These are phyloP conservation scores for Zaprionus vittiger DNA, from an alignment of 1,140 invertebrate genomes.

Conservation along the genomic window DNA sequence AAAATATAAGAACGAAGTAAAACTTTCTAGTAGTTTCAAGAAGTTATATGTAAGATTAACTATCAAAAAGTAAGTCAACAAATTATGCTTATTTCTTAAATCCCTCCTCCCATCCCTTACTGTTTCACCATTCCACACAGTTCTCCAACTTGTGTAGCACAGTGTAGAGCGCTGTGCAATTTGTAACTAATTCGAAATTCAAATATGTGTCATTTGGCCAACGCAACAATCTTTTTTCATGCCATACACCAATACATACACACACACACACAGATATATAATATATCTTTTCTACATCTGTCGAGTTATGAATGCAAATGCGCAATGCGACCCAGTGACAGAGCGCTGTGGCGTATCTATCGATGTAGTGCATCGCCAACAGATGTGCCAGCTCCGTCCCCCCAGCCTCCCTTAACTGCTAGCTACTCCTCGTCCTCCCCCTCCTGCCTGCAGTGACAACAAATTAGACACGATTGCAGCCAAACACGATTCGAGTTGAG, in stretches of 20 bases:
- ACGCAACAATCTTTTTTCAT: conserved; percentile 59
- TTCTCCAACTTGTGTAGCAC: conserved; percentile 1
- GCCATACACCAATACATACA: background rate
- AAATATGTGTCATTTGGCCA: conserved; percentile 77
- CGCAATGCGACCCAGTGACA: conserved; percentile 51
- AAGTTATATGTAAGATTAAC: background rate
- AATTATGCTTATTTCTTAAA: background rate
- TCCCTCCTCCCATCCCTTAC: background rate
- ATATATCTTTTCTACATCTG: conserved; percentile 52
- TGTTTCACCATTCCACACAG: background rate
- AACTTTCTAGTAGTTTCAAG: background rate
- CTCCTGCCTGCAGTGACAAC: conserved; percentile 22
- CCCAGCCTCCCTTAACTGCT: background rate
- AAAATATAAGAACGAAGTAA: background rate
- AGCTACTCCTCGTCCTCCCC: background rate
- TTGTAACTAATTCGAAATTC: conserved; percentile 64
- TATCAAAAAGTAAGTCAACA: background rate
- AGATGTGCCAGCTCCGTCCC: conserved; percentile 15
- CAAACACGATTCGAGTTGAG: conserved; percentile 64
- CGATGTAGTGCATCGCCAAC: conserved; percentile 77
- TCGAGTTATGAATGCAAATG: conserved; percentile 80
- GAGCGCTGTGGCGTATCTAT: conserved; percentile 45
- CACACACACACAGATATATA: background rate
- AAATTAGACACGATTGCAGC: conserved; percentile 77
- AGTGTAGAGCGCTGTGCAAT: conserved; percentile 45